Evolutionary conservation across 2,888 invertebrate genomes (phyloP).

Genomic region (Phyto melanocephala): DNA sequence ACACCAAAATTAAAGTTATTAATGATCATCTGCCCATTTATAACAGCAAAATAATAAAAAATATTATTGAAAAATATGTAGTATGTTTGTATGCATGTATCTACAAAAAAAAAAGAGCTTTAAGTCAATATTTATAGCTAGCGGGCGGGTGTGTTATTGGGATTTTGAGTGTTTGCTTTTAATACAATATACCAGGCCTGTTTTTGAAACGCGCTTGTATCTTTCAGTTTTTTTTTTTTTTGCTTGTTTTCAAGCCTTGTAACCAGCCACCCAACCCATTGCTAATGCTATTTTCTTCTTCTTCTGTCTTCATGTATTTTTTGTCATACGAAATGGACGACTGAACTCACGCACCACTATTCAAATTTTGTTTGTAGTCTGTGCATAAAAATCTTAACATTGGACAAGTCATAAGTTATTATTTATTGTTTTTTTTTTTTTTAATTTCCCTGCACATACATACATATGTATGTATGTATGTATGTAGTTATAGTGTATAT

Average conservation of each 20-base stretch:
- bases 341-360: constrained; percentile 52
- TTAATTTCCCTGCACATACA: constrained; percentile 1
- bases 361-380: not conserved
- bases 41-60: constrained; percentile 40
- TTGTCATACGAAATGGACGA: constrained; percentile 53
- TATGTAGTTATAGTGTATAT: not conserved
- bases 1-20: constrained; percentile 28
- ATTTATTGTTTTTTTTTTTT: not conserved
- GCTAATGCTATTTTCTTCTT: not conserved
- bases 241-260: constrained; percentile 25
- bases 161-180: not conserved
- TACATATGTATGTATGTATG: too few relatives aligned
- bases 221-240: constrained; percentile 13
- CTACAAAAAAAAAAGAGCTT: constrained; percentile 18
- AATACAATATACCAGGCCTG: constrained; percentile 13
- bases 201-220: constrained; percentile 41
- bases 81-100: too few relatives aligned
- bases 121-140: not conserved
- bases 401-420: not conserved
- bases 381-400: not conserved
- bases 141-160: constrained; percentile 35
- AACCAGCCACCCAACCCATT: constrained; percentile 48
- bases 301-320: not conserved
- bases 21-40: constrained; percentile 51
- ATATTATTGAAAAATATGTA: constrained; percentile 18